These are phyloP conservation scores for Nematostella vectensis DNA, from an alignment of 92 coral and sea anemone species.

Conservation along the genomic window DNA sequence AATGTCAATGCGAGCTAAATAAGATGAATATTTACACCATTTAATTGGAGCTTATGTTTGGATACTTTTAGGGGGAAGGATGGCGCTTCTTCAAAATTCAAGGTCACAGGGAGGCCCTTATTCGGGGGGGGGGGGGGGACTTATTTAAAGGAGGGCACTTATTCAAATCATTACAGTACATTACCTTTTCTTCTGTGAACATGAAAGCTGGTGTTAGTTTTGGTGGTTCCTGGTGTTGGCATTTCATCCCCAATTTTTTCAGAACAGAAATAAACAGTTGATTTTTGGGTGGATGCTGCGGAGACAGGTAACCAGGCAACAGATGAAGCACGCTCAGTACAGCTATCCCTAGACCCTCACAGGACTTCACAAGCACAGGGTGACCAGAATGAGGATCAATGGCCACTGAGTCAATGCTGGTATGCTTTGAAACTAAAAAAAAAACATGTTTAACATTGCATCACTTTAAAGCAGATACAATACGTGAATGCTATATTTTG, in stretches of 20 bases:
- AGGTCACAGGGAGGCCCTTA: no score
- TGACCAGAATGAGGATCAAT: conserved; percentile 25
- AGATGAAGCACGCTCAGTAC: conserved; percentile 41
- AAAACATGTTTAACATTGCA: no score
- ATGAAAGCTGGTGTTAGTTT: conserved; percentile 61
- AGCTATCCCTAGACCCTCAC: conserved; percentile 47
- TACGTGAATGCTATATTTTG: no score
- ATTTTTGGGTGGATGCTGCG: conserved; percentile 14
- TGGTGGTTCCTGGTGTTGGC: conserved; percentile 39
- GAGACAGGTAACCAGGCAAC: conserved; percentile 8
- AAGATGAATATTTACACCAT: no score
- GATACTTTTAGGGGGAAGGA: no score
- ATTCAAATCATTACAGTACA: no score
- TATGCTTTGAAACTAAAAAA: neutral
- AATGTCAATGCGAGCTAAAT: no score
- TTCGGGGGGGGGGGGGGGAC: no score
- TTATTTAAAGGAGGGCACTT: no score
- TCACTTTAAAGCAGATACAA: no score
- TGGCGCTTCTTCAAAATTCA: no score
- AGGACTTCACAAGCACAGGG: conserved; percentile 46
- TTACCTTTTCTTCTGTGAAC: conserved; percentile 47
- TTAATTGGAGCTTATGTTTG: no score
- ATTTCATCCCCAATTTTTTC: conserved; percentile 44
- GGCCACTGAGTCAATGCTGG: conserved; percentile 30
- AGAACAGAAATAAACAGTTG: conserved; percentile 38